Percentiles rank a stretch among this genome's conserved stretches.
These are phyloP conservation scores for Esox masquinongy DNA, from an alignment of 2,797 vertebrate genomes.

Conservation along the genomic window DNA sequence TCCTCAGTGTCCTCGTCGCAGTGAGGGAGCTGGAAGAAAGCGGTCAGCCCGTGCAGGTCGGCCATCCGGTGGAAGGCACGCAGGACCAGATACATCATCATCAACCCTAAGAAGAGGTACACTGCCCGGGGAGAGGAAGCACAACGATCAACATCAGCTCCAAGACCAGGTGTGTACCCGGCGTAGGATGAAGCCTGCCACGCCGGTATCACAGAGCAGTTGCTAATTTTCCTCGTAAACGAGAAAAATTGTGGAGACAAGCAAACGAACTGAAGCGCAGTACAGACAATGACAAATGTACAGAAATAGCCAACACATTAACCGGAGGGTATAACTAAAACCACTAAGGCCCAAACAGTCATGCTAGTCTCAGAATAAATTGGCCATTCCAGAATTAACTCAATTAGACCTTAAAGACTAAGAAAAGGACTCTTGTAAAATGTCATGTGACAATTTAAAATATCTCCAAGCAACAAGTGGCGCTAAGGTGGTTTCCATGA, in stretches of 20 bases:
- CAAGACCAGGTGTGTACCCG: not conserved
- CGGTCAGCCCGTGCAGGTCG: constrained; percentile 78
- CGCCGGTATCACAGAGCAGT: not conserved
- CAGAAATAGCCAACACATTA: not conserved
- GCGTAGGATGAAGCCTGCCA: not conserved
- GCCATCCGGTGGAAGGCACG: constrained; percentile 83
- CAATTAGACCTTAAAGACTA: constrained; percentile 3
- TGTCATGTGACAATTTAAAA: constrained; percentile 3
- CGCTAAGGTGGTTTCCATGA: not conserved
- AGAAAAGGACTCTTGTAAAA: not conserved
- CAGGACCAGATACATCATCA: constrained; percentile 85
- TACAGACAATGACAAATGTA: not conserved
- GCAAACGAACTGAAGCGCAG: not conserved
- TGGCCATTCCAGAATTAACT: constrained; percentile 5
- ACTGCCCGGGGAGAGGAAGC: constrained; percentile 54
- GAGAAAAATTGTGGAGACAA: constrained; percentile 5
- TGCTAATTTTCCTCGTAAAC: constrained; percentile 46
- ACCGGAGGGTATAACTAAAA: not conserved
- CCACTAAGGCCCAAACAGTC: not conserved
- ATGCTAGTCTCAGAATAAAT: constrained; percentile 4
- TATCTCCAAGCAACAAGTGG: not conserved
- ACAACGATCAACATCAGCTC: not conserved
- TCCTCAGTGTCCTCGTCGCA: constrained; percentile 73
- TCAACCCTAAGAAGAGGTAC: constrained; percentile 80
- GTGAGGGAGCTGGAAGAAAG: constrained; percentile 72